Conservation (phyloP, 2,888 invertebrate genomes). For the Hyposoter didymator region DNA sequence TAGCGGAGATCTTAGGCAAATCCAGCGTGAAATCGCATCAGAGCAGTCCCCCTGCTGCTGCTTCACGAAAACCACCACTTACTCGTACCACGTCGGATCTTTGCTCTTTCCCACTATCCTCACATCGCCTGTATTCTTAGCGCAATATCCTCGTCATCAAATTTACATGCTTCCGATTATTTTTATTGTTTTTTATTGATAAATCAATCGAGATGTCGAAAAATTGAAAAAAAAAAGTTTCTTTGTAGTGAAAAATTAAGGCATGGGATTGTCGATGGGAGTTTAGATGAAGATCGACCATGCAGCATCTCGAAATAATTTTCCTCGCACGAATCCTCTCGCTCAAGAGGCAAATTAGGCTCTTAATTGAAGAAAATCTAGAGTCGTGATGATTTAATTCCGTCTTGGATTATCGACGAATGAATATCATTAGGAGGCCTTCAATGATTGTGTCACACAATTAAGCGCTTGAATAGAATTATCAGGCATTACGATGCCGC, state of each 20-base stretch:
- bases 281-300: background rate
- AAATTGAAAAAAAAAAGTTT: background rate
- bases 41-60: conserved; percentile 80
- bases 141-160: conserved; percentile 25
- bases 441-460: conserved; percentile 24
- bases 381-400: background rate
- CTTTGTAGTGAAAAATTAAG: background rate
- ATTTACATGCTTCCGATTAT: conserved; percentile 21
- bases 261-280: too few relatives aligned
- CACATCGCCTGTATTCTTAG: conserved; percentile 56
- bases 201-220: background rate
- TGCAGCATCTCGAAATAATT: background rate
- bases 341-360: background rate
- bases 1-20: conserved; percentile 87
- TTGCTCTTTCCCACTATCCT: conserved; percentile 59
- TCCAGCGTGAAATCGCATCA: conserved; percentile 89
- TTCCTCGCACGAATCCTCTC: background rate
- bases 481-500: conserved; percentile 31
- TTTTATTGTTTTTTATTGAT: conserved; percentile 6
- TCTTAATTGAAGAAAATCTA: background rate
- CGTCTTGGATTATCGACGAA: background rate
- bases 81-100: conserved; percentile 78
- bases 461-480: conserved; percentile 36
- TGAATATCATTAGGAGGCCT: conserved; percentile 1
- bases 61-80: conserved; percentile 83